These are phyloP conservation scores for Eilema griseolum DNA, from an alignment of 2,888 invertebrate species.

Conservation along the genomic window DNA sequence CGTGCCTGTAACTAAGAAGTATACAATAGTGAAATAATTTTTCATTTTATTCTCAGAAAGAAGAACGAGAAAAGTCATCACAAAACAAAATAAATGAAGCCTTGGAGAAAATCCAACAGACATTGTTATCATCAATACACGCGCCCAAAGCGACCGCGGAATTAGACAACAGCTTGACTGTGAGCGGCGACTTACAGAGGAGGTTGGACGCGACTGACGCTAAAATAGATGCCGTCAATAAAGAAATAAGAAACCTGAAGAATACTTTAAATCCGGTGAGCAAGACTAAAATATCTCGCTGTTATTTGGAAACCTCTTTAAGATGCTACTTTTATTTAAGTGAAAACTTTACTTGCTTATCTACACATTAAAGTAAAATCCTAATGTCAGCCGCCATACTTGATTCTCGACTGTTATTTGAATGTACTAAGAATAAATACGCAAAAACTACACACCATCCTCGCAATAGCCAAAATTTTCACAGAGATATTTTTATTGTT, in stretches of 20 bases:
- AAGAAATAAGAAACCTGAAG: slow-evolving; percentile 71
- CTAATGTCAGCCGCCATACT: neutral
- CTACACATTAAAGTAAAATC: neutral
- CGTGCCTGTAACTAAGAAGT: too few species aligned
- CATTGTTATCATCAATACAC: slow-evolving; percentile 64
- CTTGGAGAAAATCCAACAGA: slow-evolving; percentile 78
- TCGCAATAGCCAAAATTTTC: neutral
- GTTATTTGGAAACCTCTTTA: neutral
- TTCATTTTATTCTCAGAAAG: slow-evolving; percentile 79
- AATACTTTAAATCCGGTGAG: slow-evolving; percentile 71
- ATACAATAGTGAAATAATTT: too few species aligned
- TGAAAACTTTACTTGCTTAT: neutral
- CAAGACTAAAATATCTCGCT: slow-evolving; percentile 8
- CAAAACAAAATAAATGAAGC: slow-evolving; percentile 88
- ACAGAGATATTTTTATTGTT: neutral
- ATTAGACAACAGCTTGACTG: slow-evolving; percentile 68
- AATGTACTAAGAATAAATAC: neutral
- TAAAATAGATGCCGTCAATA: slow-evolving; percentile 74
- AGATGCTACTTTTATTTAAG: neutral
- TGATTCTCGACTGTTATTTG: neutral
- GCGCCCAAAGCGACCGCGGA: slow-evolving; percentile 47
- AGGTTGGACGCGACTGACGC: slow-evolving; percentile 74
- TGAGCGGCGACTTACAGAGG: slow-evolving; percentile 63
- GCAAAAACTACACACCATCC: neutral
- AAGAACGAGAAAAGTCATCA: slow-evolving; percentile 89